Base-by-base conservation (phyloP, 2,797 vertebrate species). In the Etheostoma nigrum region DNA sequence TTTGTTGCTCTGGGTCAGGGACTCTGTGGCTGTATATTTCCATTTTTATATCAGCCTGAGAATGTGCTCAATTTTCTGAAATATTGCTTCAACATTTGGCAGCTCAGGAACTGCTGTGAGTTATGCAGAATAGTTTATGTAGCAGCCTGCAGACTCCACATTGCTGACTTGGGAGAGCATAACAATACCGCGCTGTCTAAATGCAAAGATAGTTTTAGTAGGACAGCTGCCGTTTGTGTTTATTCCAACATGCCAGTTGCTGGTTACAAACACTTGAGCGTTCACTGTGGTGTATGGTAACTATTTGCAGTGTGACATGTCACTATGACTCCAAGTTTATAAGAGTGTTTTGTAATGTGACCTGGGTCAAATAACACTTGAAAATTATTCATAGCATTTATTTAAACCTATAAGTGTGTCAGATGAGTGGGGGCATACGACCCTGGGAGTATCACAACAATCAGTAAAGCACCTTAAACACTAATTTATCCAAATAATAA, bases 151-250 rank as follows among this genome's bases (percentile, higher is more conserved):
- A 78, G 82, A 47, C 68, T 67, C 72, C 73, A 78, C 89, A 76
- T 51, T 87, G 84, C 90, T 87, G 86, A 89, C 81, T 79, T 58
- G 27, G 58, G 85, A 87, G 63, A 81, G 77, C 63, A 57, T 45
- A 91, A 94, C 93, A 94, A 94, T 90, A 81, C 88, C 30, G 18
- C 1, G 81, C 82, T 93, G 92, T 93, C 78, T 79, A 76, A 84
- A 88, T 27, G 82, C 85, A 82, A 73, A 72, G 90, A 68, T 79
- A 53, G 15, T 86, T 82, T 89, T 67, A 77, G 84, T 78, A 12
- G 82, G 89, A 91, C 91, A 93, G 92, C 90, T 91, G 90, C 85
- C 61, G 33, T 85, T 75, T 80, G 88, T 92, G 91, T 91, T 90
- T 91, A 90, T 85, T 81, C 84, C 88, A 71, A 57, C 88, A 83